Conservation (phyloP, 1,140 invertebrate genomes). For the Lysiphlebus fabarum region DNA sequence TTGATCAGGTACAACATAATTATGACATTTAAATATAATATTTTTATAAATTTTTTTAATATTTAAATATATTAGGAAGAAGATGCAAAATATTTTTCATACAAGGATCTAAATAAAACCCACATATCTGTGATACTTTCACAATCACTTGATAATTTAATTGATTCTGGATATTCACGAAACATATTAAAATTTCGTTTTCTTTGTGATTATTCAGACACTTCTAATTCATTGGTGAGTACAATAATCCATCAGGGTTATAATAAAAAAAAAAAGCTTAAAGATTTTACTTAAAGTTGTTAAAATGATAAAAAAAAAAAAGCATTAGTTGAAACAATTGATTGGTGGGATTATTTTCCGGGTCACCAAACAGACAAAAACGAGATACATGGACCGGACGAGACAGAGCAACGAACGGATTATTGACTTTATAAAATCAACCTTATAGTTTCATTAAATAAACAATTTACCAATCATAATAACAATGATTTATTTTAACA, state of each 20-base stretch:
- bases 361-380: conserved; percentile 19
- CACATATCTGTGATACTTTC: conserved; percentile 70
- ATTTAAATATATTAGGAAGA: conserved; percentile 54
- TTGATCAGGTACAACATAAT: conserved; percentile 60
- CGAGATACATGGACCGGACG: conserved; percentile 18
- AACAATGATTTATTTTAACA: no score
- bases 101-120: conserved; percentile 68
- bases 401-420: conserved; percentile 24
- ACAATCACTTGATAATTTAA: conserved; percentile 72
- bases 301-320: conserved; percentile 15
- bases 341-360: conserved; percentile 19
- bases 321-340: background rate
- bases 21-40: conserved; percentile 1
- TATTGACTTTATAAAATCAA: conserved; percentile 3
- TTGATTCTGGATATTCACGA: conserved; percentile 73
- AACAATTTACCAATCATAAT: background rate
- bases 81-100: conserved; percentile 69
- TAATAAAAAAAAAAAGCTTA: background rate
- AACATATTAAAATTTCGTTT: conserved; percentile 81
- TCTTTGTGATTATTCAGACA: conserved; percentile 55
- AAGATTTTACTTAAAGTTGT: background rate
- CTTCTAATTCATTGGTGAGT: conserved; percentile 50
- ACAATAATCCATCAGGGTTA: background rate
- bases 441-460: background rate
- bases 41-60: conserved; percentile 11